phyloP scores from a whole-genome alignment of 2,113 vertebrate species.

The Ariopsis seemanni region DNA sequence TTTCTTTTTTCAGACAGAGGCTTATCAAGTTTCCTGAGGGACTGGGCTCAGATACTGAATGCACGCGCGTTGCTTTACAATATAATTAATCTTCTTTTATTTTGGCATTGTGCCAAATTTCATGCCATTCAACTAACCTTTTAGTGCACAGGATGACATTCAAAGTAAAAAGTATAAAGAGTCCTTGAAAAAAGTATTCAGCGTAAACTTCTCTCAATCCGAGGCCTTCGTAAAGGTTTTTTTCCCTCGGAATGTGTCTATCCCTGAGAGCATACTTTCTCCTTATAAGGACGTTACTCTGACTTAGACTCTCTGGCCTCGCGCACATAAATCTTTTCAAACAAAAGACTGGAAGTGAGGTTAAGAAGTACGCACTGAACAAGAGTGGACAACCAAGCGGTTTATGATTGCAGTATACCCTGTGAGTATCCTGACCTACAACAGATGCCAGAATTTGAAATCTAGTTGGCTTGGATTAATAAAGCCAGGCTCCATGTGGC shows the following conservation, averaged over 20 bases:
- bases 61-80: not conserved
- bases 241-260: slow-evolving; percentile 46
- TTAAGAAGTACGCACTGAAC: slow-evolving; percentile 33
- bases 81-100: not conserved
- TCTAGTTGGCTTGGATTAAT: slow-evolving; percentile 23
- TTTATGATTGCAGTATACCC: not conserved
- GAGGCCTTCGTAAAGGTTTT: slow-evolving; percentile 30
- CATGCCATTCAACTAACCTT: not conserved
- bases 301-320: slow-evolving; percentile 58
- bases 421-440: slow-evolving; percentile 22
- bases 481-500: slow-evolving; percentile 42
- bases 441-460: slow-evolving; percentile 31
- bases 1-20: not conserved
- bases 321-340: slow-evolving; percentile 59
- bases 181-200: slow-evolving; percentile 23
- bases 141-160: not conserved
- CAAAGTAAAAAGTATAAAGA: not conserved
- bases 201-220: not conserved
- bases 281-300: slow-evolving; percentile 82
- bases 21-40: slow-evolving; percentile 19
- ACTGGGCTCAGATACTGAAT: slow-evolving; percentile 9
- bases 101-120: not conserved
- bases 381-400: not conserved
- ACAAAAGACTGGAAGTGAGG: slow-evolving; percentile 47
- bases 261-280: slow-evolving; percentile 75